phyloP scores from a whole-genome alignment of 2,113 vertebrate species.

The Anthoscopus minutus region DNA sequence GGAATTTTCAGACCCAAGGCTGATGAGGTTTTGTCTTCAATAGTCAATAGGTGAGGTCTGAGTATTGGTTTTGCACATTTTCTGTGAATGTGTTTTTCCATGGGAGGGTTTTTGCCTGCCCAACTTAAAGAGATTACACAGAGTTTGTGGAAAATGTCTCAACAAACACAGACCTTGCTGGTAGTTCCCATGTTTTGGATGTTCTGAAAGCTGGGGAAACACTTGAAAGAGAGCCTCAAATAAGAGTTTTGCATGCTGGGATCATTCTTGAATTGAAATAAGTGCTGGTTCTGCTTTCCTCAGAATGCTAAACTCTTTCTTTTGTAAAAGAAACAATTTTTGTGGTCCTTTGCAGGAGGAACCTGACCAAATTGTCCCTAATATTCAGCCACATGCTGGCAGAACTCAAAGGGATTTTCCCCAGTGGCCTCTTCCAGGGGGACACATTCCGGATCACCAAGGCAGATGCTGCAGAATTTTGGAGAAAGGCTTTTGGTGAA shows the following conservation, averaged over 20 bases:
- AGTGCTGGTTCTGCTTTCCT: background rate
- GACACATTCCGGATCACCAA: constrained; percentile 98
- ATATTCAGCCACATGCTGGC: constrained; percentile 99
- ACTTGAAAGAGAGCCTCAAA: background rate
- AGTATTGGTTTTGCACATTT: background rate
- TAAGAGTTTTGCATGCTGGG: background rate
- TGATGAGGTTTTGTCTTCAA: background rate
- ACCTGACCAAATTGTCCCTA: constrained; percentile 94
- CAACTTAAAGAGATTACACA: background rate
- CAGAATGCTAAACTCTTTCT: background rate
- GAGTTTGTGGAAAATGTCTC: background rate
- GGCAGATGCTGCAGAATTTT: constrained; percentile 97
- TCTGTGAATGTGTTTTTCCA: background rate
- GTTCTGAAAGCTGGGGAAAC: background rate
- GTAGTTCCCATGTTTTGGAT: background rate
- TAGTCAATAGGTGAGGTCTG: background rate
- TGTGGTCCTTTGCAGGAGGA: constrained; percentile 75
- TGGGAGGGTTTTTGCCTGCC: background rate
- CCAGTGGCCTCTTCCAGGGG: constrained; percentile 92
- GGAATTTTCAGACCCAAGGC: background rate
- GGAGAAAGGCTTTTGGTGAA: constrained; percentile 95
- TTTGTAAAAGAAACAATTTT: background rate
- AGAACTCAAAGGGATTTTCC: constrained; percentile 97
- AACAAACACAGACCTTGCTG: background rate
- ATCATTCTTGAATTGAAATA: background rate